These are phyloP conservation scores for Nixonia krombeini DNA, from an alignment of 1,140 invertebrate genomes.

Conservation along the genomic window DNA sequence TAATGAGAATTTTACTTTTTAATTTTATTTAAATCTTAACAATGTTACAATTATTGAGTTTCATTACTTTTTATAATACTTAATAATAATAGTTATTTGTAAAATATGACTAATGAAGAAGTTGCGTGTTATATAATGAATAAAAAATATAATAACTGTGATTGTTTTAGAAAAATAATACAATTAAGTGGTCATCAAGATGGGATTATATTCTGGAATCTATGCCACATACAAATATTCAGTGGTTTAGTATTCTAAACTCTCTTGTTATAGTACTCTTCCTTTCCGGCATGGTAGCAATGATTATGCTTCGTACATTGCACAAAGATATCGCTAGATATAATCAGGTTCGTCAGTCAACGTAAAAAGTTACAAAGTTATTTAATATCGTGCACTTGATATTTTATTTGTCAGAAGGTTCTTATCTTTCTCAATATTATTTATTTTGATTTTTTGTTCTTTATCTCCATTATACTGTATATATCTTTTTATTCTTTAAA, in stretches of 20 bases:
- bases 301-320: conserved; percentile 97
- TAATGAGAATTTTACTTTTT: no score
- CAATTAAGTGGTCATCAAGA: conserved; percentile 97
- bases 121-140: no score
- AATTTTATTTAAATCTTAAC: no score
- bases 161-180: conserved; percentile 78
- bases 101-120: no score
- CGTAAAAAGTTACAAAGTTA: neutral
- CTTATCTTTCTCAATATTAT: neutral
- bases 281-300: conserved; percentile 98
- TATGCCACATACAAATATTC: conserved; percentile 98
- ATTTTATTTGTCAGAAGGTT: neutral
- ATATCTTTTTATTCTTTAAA: no score
- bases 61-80: no score
- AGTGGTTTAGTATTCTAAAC: conserved; percentile 97
- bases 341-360: conserved; percentile 85
- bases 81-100: no score
- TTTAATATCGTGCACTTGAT: neutral
- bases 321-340: conserved; percentile 99
- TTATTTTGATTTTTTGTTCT: neutral
- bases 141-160: no score
- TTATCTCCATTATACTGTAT: no score
- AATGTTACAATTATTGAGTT: no score
- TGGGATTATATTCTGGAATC: conserved; percentile 99
- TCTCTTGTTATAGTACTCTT: conserved; percentile 91